phyloP scores from a whole-genome alignment of 2,113 vertebrate genomes.

The Pterocles gutturalis region DNA sequence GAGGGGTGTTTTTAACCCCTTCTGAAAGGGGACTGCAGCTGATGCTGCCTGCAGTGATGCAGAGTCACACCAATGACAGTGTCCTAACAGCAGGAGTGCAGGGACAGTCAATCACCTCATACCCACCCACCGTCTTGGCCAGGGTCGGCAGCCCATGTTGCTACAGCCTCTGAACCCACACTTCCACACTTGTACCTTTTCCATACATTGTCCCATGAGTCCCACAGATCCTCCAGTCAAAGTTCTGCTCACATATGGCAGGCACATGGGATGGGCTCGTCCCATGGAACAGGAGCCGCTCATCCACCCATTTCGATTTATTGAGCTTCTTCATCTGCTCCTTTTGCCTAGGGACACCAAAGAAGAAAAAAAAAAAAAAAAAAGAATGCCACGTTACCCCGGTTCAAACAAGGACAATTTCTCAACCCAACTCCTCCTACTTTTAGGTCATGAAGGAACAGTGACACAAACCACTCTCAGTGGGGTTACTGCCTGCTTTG shows the following conservation, averaged over 20 bases:
- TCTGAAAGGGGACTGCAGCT: not conserved
- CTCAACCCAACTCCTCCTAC: not conserved
- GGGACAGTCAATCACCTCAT: not conserved
- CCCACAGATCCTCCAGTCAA: conserved; percentile 93
- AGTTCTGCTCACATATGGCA: conserved; percentile 88
- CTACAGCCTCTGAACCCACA: not conserved
- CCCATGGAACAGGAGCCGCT: conserved; percentile 90
- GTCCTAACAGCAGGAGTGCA: not conserved
- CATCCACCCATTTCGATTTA: conserved; percentile 56
- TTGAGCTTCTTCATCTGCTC: conserved; percentile 85
- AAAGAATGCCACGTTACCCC: not conserved
- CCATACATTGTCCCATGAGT: conserved; percentile 86
- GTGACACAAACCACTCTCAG: not conserved
- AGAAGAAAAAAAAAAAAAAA: not conserved
- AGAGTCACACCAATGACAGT: not conserved
- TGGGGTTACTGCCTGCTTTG: not conserved
- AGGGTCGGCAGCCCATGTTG: not conserved
- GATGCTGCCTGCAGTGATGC: not conserved
- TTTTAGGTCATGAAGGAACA: not conserved
- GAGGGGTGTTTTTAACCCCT: not conserved
- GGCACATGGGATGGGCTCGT: conserved; percentile 70
- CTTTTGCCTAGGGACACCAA: conserved; percentile 82
- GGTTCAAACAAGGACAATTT: conserved; percentile 18
- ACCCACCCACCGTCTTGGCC: not conserved
- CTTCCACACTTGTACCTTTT: conserved; percentile 80